A percentile compares a stretch with the other conserved stretches of the same genome.
Conservation (phyloP, 2,888 invertebrate genomes). For the Drosophila borborema region DNA sequence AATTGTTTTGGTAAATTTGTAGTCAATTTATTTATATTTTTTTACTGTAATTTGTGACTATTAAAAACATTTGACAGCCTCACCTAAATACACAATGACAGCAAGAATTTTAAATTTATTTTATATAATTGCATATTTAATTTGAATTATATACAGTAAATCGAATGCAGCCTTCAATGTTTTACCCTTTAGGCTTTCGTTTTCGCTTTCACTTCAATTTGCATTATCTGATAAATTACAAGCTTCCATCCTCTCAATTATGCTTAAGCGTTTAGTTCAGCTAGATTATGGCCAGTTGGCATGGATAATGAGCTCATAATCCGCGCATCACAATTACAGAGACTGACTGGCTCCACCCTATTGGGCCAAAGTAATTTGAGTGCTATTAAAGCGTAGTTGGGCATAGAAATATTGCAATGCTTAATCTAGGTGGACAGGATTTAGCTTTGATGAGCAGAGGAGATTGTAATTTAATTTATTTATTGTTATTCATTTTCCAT, state of each 20-base stretch:
- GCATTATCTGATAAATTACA: constrained; percentile 4
- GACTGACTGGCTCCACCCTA: constrained; percentile 18
- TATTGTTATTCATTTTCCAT: no score
- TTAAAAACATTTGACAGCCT: neutral
- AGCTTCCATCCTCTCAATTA: constrained; percentile 23
- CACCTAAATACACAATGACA: neutral
- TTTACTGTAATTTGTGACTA: no score
- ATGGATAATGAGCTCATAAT: constrained; percentile 49
- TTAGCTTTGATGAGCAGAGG: neutral
- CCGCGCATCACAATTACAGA: constrained; percentile 42
- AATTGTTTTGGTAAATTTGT: neutral
- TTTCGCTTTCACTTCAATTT: neutral
- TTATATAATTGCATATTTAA: neutral
- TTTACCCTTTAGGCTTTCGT: neutral
- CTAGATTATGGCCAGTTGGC: constrained; percentile 32
- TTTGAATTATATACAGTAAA: neutral
- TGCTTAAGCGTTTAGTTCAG: constrained; percentile 1
- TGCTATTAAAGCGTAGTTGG: constrained; percentile 31
- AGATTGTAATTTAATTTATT: no score
- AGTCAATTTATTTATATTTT: no score
- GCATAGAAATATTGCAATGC: constrained; percentile 10
- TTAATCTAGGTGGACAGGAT: neutral
- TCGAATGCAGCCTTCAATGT: neutral
- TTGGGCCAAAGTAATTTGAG: constrained; percentile 31
- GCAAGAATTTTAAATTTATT: neutral